Evolutionary conservation across 2,113 vertebrate genomes (phyloP).

Genomic region (Dicentrarchus labrax): DNA sequence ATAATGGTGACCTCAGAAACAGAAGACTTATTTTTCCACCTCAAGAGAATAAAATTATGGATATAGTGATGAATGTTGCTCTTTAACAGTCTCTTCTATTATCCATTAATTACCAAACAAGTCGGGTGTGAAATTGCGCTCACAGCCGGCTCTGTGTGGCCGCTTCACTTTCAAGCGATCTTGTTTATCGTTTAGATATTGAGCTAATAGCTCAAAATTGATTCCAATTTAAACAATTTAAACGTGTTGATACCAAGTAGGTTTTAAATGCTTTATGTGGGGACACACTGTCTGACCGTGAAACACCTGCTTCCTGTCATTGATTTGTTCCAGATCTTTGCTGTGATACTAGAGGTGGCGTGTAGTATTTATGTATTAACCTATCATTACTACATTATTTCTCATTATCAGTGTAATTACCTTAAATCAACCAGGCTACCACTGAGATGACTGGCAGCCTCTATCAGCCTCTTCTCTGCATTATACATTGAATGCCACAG

Average conservation of each 20-base stretch:
- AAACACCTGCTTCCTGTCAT: slow-evolving; percentile 27
- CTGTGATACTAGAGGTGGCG: not conserved
- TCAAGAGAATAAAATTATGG: slow-evolving; percentile 48
- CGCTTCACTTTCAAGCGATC: slow-evolving; percentile 32
- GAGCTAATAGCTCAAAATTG: slow-evolving; percentile 37
- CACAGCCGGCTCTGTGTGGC: slow-evolving; percentile 17
- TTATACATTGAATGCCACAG: not conserved
- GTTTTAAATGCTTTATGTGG: slow-evolving; percentile 16
- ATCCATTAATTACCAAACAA: slow-evolving; percentile 63
- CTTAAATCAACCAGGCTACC: not conserved
- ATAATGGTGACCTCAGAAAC: slow-evolving; percentile 47
- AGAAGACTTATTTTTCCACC: slow-evolving; percentile 32
- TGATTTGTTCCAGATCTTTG: not conserved
- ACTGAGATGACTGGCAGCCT: slow-evolving; percentile 24
- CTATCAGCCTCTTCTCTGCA: not conserved
- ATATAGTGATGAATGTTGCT: slow-evolving; percentile 62
- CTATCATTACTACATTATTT: slow-evolving; percentile 30
- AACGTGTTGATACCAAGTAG: slow-evolving; percentile 6
- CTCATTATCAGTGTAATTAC: slow-evolving; percentile 30
- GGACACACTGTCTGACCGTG: not conserved
- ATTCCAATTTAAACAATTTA: slow-evolving; percentile 38
- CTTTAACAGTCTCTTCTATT: slow-evolving; percentile 62
- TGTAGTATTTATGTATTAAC: slow-evolving; percentile 2
- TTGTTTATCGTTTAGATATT: slow-evolving; percentile 53
- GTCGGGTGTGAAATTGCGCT: slow-evolving; percentile 68